Evolutionary conservation across 2,797 vertebrate genomes (phyloP).

Genomic region (Pangasius sanitwongsei): DNA sequence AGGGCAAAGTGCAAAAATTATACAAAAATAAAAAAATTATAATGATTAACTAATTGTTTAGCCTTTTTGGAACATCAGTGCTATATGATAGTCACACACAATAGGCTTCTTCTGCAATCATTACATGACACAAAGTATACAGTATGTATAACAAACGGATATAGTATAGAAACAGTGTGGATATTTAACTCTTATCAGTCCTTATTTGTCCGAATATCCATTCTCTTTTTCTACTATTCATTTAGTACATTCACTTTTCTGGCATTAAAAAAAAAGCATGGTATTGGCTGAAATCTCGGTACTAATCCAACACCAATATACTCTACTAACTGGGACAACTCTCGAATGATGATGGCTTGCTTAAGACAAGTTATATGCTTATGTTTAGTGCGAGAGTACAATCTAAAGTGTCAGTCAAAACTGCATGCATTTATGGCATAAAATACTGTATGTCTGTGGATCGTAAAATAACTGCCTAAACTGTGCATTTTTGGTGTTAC

Average conservation of each 20-base stretch:
- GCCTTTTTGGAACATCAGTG: not conserved
- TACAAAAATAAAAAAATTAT: not conserved
- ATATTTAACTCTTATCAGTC: not conserved
- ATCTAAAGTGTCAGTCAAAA: not conserved
- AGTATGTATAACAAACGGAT: not conserved
- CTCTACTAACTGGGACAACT: not conserved
- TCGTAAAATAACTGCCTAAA: not conserved
- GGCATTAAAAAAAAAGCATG: not conserved
- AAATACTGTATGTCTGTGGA: not conserved
- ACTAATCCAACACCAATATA: not conserved
- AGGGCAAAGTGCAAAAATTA: not conserved
- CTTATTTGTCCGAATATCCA: not conserved
- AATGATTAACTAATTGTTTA: not conserved
- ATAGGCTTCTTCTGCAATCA: not conserved
- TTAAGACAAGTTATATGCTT: not conserved
- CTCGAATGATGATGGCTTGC: not conserved
- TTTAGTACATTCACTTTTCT: not conserved
- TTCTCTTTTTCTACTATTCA: not conserved
- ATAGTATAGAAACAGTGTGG: not conserved
- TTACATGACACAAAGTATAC: not conserved
- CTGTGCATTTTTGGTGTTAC: not conserved
- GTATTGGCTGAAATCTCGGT: not conserved
- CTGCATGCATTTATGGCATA: not conserved
- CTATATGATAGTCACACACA: not conserved
- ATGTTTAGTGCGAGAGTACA: not conserved